Evolutionary conservation across 2,113 vertebrate species (phyloP).

Genomic region (Pedionomus torquatus): DNA sequence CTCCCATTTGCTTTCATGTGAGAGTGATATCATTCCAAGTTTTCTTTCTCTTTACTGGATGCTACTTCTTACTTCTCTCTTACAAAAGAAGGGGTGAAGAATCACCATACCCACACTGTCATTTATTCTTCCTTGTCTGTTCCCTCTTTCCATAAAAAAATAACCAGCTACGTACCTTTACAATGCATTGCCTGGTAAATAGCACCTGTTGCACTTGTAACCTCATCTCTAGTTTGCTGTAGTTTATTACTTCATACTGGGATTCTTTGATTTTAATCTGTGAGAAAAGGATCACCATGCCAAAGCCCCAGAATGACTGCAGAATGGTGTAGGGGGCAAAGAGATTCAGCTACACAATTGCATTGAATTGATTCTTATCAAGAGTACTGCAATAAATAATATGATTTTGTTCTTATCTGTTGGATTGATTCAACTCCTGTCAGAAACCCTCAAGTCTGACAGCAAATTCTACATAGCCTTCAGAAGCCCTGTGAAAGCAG

Average conservation of each 20-base stretch:
- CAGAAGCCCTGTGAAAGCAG: background rate
- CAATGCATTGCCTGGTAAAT: background rate
- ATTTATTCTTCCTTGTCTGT: background rate
- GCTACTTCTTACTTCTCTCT: background rate
- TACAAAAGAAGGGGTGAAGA: background rate
- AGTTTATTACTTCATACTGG: background rate
- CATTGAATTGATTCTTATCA: background rate
- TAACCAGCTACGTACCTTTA: background rate
- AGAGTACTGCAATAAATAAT: background rate
- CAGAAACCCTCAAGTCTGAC: background rate
- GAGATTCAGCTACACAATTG: background rate
- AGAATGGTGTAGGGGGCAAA: background rate
- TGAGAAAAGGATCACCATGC: background rate
- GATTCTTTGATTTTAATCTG: background rate
- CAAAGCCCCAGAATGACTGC: background rate
- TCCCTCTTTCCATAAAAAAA: background rate
- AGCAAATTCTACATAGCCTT: background rate
- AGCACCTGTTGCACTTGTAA: background rate
- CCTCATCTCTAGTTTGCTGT: background rate
- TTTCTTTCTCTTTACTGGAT: background rate
- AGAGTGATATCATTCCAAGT: background rate
- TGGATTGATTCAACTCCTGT: background rate
- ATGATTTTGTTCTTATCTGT: background rate
- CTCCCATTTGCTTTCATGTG: background rate
- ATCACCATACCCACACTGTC: background rate